Evolutionary conservation across 2,888 invertebrate species (phyloP), one percentile per base, ranked within the genome.

Genomic region (Tiliacea aurago): DNA sequence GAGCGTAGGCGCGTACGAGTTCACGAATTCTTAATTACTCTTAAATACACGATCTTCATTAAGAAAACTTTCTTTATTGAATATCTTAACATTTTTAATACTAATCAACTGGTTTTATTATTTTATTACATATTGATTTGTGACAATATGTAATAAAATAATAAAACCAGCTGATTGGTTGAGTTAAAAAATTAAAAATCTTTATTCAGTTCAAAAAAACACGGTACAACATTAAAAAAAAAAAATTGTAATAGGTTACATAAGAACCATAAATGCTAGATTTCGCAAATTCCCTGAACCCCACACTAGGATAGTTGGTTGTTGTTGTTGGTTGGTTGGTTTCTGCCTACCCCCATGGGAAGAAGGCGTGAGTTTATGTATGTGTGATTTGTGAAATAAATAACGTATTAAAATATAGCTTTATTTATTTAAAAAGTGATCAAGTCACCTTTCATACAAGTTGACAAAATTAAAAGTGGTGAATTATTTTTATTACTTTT

Each of bases 51-150:
- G 23, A 11, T 71, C 56, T 65, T 76, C 53, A 68, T 84, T 67
- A 67, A 70, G 9, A 49, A 71, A 72, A 78, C 78, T 78, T 82
- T 84, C 73, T 82, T 73, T 13, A 49, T 49, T 67, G 6, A 63
- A 69, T 65, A 73, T 56, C 55, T 47, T 65, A 66, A 70, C 66
- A 58, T 56, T 56, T 71, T 66, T 20, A 37, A 58, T 63, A 67
- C 45, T 41, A 51, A 72, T 64, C 37, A 81, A 69, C 37, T 33
- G 11, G 41, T 55, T 67, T 71, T 51, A 76, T 55, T 65, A 55
- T 51, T 69, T 66, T 65, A 53, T 69, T 55, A 73, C 45, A 56
- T 28, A 56, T 64, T 67, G n/a, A 64, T 67, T 45, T 56, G 45
- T n/a, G n/a, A n/a, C n/a, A n/a, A n/a, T n/a, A n/a, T n/a, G n/a